Conservation (phyloP, 2,113 vertebrate species). For the Nanorana parkeri region DNA sequence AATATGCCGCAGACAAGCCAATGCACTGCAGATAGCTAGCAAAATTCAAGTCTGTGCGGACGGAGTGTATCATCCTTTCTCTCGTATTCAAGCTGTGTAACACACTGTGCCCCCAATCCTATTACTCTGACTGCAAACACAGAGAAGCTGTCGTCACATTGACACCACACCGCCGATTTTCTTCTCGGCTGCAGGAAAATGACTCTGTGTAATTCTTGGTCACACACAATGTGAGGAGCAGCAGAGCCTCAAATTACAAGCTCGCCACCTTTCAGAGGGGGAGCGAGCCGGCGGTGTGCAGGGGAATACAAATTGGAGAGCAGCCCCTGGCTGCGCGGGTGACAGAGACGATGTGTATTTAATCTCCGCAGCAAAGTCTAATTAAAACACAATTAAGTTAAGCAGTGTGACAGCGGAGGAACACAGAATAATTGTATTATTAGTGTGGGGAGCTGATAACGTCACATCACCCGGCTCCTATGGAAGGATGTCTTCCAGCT, state of each 20-base stretch:
- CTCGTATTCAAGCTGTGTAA: conserved; percentile 37
- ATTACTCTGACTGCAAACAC: conserved; percentile 52
- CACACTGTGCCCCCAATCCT: conserved; percentile 49
- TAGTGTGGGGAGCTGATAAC: conserved; percentile 25
- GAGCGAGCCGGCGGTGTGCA: background rate
- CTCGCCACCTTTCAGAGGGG: conserved; percentile 33
- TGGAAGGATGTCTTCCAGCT: background rate
- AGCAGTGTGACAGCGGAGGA: conserved; percentile 23
- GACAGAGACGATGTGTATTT: conserved; percentile 42
- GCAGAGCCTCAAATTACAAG: conserved; percentile 50
- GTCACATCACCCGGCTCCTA: conserved; percentile 30
- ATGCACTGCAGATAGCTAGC: background rate
- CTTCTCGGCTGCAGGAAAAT: conserved; percentile 51
- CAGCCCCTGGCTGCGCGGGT: conserved; percentile 20
- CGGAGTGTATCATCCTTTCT: conserved; percentile 24
- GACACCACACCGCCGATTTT: conserved; percentile 48
- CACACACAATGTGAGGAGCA: conserved; percentile 53
- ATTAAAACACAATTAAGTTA: conserved; percentile 53
- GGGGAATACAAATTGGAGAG: conserved; percentile 25
- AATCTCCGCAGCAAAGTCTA: conserved; percentile 49
- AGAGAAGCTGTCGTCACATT: conserved; percentile 41
- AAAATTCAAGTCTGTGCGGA: background rate
- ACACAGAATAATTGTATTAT: conserved; percentile 41
- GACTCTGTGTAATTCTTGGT: conserved; percentile 55
- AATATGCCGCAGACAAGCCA: background rate